Evolutionary conservation across 2,113 vertebrate species (phyloP).

Genomic region (Origma solitaria): DNA sequence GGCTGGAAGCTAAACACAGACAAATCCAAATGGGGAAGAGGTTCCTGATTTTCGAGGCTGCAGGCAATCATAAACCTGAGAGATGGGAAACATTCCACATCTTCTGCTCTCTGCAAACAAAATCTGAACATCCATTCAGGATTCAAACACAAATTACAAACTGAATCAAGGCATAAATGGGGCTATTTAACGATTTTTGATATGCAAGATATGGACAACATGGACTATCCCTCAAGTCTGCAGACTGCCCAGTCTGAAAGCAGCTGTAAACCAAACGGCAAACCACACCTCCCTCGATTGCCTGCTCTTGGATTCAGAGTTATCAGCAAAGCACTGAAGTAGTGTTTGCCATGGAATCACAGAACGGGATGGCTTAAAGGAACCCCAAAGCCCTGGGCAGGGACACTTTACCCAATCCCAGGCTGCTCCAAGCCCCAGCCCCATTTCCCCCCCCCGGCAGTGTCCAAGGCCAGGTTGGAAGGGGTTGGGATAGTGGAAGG

Average conservation of each 20-base stretch:
- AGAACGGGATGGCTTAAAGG: background rate
- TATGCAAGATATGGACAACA: accelerated
- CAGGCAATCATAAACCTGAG: background rate
- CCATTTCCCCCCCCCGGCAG: background rate
- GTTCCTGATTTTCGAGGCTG: background rate
- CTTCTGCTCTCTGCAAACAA: background rate
- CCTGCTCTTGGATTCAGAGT: background rate
- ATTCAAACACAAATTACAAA: background rate
- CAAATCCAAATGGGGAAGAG: background rate
- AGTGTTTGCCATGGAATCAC: background rate
- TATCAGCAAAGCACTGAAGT: accelerated
- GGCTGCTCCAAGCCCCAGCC: background rate
- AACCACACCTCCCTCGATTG: background rate
- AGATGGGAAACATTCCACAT: background rate
- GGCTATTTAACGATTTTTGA: background rate
- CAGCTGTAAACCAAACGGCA: too few species aligned
- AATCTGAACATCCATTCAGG: background rate
- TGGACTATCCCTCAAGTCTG: accelerated
- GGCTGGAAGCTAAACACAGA: conserved; percentile 21
- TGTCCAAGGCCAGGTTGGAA: background rate
- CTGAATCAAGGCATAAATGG: background rate
- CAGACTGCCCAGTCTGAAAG: background rate
- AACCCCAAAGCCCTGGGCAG: background rate
- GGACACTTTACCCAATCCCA: background rate
- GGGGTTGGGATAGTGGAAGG: too few species aligned